phyloP scores from a whole-genome alignment of 2,797 vertebrate species.

The Falco biarmicus region DNA sequence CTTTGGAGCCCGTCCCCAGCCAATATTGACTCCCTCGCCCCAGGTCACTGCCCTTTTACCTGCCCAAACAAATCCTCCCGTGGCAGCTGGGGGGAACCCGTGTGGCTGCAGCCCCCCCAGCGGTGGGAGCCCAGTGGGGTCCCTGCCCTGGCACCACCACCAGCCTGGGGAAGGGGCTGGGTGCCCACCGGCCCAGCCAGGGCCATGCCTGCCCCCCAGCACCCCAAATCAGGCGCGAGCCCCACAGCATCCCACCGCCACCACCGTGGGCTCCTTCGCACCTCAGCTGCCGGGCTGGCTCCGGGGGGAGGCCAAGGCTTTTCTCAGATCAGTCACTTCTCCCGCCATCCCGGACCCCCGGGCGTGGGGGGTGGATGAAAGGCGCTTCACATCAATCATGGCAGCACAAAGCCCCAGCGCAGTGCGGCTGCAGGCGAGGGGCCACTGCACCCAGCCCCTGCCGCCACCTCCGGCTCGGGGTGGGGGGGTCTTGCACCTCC shows the following conservation, averaged over 20 bases:
- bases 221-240: background rate
- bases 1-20: slow-evolving; percentile 23
- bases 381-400: rapidly evolving
- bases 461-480: rapidly evolving
- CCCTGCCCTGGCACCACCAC: background rate
- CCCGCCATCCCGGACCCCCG: rapidly evolving
- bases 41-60: background rate
- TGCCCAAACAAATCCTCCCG: background rate
- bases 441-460: rapidly evolving
- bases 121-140: no score
- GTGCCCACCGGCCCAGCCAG: background rate
- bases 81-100: background rate
- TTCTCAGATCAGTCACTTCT: background rate
- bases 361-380: background rate
- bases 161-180: background rate
- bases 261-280: background rate
- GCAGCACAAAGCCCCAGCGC: background rate
- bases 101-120: background rate
- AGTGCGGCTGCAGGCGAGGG: rapidly evolving
- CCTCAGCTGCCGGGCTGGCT: rapidly evolving
- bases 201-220: background rate
- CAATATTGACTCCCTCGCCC: slow-evolving; percentile 17
- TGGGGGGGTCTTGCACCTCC: background rate
- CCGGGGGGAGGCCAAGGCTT: background rate
- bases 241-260: rapidly evolving